Percentiles rank a stretch among this genome's conserved stretches.
These are phyloP conservation scores for Dermatemys mawii DNA, from an alignment of 2,113 vertebrate species.

Conservation along the genomic window DNA sequence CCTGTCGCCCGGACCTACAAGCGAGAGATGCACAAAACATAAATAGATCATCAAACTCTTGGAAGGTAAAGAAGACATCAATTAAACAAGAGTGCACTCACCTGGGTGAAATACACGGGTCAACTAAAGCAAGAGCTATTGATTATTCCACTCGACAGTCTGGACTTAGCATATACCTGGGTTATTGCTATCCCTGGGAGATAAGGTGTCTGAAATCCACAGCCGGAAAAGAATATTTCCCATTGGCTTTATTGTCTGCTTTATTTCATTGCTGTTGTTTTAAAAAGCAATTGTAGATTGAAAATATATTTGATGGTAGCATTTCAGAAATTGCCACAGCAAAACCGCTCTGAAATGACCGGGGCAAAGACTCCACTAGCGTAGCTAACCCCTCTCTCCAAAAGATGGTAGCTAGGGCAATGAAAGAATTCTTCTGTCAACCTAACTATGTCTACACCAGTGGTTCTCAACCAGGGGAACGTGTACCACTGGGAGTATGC, in stretches of 20 bases:
- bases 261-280: neutral
- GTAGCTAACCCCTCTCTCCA: too few species aligned
- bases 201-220: neutral
- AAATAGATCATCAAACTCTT: neutral
- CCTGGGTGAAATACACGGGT: neutral
- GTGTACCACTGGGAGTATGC: too few species aligned
- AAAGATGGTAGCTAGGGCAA: too few species aligned
- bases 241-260: neutral
- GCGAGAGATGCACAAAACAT: neutral
- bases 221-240: neutral
- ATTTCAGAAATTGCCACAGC: neutral
- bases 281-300: neutral
- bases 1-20: neutral
- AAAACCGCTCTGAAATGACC: neutral
- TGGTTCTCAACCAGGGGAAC: too few species aligned
- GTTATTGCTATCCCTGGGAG: neutral
- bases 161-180: neutral
- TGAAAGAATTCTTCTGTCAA: too few species aligned
- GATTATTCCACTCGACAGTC: neutral
- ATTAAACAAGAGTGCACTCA: neutral
- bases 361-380: neutral
- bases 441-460: too few species aligned
- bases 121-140: slow-evolving; percentile 7
- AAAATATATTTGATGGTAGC: neutral
- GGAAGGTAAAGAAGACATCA: slow-evolving; percentile 23